Evolutionary conservation across 2,888 invertebrate genomes (phyloP), one percentile per base, ranked within the genome.

Genomic region (Seira musarum): DNA sequence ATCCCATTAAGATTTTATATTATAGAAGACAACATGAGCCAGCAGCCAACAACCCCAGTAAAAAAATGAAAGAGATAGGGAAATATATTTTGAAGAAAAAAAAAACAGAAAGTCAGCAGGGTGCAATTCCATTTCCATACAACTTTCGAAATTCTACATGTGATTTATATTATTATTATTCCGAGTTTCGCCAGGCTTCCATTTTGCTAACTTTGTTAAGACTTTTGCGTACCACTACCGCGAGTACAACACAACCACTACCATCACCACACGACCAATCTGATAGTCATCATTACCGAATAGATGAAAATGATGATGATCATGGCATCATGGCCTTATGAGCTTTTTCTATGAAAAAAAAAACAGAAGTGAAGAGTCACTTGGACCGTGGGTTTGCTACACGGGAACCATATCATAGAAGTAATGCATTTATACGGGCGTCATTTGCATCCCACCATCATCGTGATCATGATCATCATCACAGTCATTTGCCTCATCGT

Each of bases 91-190:
- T 30, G 3, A 5, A 5, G 30, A 30, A 8, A 30, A 30, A 30
- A 79, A 69, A 80, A 75, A 63, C 30, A 73, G 46, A 68, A 70
- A 80, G 80, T 80, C 80, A 80, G 80, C 80, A 70, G 80, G 80
- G 80, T 80, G 80, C 80, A 80, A 80, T 80, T 75, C 80, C 75
- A 80, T 80, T 80, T 80, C 74, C 80, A 80, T 80, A 80, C 69
- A 65, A 57, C 64, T 22, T 49, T 69, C 74, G 61, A 69, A 80
- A 80, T 74, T 80, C 80, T 80, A 80, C 80, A 80, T 74, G 70
- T 80, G 80, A 80, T 80, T 75, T 80, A 80, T 80, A 61, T 75
- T 80, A 80, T 53, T 53, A 53, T 80, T 80, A 70, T 66, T 80
- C 72, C 72, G 60, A 10, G 46, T 63, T 22, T 67, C 30, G 30